These are phyloP conservation scores for Oceanodroma leucorhoa DNA, from an alignment of 2,797 vertebrate genomes.

Conservation along the genomic window DNA sequence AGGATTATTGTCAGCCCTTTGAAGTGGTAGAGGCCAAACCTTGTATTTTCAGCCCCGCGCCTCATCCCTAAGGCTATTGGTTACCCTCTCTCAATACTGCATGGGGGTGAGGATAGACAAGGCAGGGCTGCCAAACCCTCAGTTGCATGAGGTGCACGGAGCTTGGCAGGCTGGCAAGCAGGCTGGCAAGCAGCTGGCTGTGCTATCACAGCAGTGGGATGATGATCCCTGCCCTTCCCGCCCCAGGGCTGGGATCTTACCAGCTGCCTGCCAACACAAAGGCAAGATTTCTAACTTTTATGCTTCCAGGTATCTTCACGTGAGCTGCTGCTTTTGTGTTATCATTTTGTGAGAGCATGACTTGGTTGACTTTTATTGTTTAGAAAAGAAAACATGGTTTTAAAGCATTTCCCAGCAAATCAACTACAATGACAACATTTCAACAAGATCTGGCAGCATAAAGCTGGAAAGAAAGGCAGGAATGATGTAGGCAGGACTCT, in stretches of 20 bases:
- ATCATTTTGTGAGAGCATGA: background rate
- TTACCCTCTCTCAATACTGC: background rate
- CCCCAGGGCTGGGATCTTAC: background rate
- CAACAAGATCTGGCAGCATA: background rate
- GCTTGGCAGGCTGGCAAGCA: background rate
- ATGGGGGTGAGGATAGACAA: background rate
- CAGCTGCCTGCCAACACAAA: background rate
- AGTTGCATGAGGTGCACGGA: rapidly evolving
- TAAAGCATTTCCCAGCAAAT: background rate
- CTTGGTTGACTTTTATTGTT: background rate
- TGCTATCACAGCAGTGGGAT: background rate
- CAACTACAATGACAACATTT: background rate
- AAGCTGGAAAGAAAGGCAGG: background rate
- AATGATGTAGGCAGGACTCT: background rate
- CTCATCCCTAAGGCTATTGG: background rate
- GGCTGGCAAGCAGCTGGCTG: background rate
- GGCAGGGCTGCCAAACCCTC: background rate
- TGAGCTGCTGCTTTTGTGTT: background rate
- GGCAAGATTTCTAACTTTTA: background rate
- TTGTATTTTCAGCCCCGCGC: background rate
- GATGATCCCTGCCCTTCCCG: background rate
- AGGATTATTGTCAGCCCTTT: background rate
- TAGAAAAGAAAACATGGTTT: background rate
- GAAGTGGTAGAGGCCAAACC: background rate
- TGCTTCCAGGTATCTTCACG: background rate